Conservation (phyloP, 2,888 invertebrate species). For the Mesorhabditis spiculigera region DNA sequence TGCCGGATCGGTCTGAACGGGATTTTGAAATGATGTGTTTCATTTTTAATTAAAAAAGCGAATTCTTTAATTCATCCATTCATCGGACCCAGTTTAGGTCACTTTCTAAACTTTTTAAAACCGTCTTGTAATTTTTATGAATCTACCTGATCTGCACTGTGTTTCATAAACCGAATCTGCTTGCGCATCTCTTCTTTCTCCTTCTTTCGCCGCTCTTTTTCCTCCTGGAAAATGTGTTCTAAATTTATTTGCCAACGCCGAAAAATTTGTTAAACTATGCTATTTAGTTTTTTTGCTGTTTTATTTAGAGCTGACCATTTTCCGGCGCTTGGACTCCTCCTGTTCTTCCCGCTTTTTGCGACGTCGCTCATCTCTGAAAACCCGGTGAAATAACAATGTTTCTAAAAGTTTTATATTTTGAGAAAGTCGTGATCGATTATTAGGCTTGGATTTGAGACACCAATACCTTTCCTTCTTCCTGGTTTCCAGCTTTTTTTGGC, state of each 20-base stretch:
- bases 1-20: too few relatives aligned
- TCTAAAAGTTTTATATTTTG: neutral
- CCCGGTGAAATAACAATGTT: neutral
- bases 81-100: too few relatives aligned
- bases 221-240: neutral
- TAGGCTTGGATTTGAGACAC: neutral
- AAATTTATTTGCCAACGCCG: too few relatives aligned
- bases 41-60: too few relatives aligned
- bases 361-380: neutral
- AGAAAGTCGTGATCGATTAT: too few relatives aligned
- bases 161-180: conserved; percentile 31
- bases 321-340: neutral
- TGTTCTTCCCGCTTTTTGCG: neutral
- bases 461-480: neutral
- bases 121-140: too few relatives aligned
- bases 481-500: neutral
- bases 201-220: conserved; percentile 13
- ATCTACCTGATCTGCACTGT: conserved; percentile 24
- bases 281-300: neutral
- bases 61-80: too few relatives aligned
- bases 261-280: neutral
- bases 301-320: neutral
- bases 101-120: too few relatives aligned
- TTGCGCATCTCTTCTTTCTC: conserved; percentile 16
- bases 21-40: too few relatives aligned